phyloP scores from a whole-genome alignment of 2,888 invertebrate species.

The Sinohyriopsis cumingii region DNA sequence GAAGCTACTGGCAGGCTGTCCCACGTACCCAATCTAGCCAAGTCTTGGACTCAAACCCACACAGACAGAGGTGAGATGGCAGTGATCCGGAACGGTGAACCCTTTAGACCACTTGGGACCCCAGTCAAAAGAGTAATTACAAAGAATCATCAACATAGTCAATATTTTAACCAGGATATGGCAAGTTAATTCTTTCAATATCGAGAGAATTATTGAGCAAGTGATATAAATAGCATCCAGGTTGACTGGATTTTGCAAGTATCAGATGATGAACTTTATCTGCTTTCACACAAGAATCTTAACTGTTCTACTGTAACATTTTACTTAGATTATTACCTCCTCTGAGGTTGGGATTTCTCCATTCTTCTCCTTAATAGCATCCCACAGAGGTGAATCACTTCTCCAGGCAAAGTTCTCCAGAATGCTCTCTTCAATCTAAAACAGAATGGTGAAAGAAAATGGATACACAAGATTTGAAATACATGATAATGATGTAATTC shows the following conservation, averaged over 20 bases:
- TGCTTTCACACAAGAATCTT: not conserved
- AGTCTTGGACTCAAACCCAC: too few species aligned
- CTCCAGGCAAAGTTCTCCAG: conserved; percentile 94
- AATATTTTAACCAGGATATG: not conserved
- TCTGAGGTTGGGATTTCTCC: conserved; percentile 84
- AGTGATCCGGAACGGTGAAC: too few species aligned
- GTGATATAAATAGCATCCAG: too few species aligned
- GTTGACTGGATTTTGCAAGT: not conserved
- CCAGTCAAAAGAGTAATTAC: too few species aligned
- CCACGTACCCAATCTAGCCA: too few species aligned
- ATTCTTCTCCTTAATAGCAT: conserved; percentile 78
- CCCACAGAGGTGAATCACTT: conserved; percentile 90
- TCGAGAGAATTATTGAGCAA: too few species aligned
- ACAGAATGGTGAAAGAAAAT: not conserved
- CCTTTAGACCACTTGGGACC: too few species aligned
- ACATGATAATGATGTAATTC: too few species aligned
- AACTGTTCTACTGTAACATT: not conserved
- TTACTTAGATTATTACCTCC: conserved; percentile 75
- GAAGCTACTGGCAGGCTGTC: too few species aligned
- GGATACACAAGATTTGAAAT: too few species aligned
- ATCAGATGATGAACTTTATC: not conserved
- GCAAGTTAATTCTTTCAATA: too few species aligned
- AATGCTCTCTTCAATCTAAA: conserved; percentile 92
- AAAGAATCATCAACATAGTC: not conserved
- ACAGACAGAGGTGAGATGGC: too few species aligned